Base-by-base conservation (phyloP, 2,888 invertebrate genomes). In the Cistogaster globosa region DNA sequence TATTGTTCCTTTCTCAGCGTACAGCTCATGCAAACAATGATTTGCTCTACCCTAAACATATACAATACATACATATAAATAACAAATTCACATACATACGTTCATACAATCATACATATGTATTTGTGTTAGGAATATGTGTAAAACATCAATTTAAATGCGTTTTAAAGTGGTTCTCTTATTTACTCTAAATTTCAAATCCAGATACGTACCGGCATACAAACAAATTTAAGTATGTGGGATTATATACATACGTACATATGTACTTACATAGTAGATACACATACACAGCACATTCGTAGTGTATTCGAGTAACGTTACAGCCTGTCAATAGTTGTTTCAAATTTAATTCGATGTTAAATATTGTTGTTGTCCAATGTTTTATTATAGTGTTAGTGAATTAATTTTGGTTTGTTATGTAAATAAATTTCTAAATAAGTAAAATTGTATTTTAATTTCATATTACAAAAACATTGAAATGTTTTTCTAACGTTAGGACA, bases 351-450 rank as follows among this genome's bases (percentile, higher is more conserved):
- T 76, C 76, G 76, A 58, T 82, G 82, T 76, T 62, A 72, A 60
- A 62, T 58, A 76, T 65, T 80, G 42, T 68, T 74, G 80, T 74
- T 80, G 38, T 20, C 60, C 62, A 78, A 78, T 71, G 69, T 65
- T 67, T 80, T 72, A 60, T 87, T 69, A 78, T 87, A 88, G 87
- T 89, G 88, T 89, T 89, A 88, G 89, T 88, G 87, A 89, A 91
- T 91, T 90, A 89, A 91, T 91, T 91, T 91, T 87, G 90, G 89
- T 90, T 89, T 88, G 89, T 88, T 90, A 88, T 88, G 90, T 88
- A 91, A 91, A 91, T 89, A 91, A 84, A 89, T 88, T 90, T 90
- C 85, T 85, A 89, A 42, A 88, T 88, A 89, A 90, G 89, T 89
- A 87, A 88, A 90, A 90, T 90, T 90, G 62, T 69, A 69, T 77